These are phyloP conservation scores for Microctenopoma steveboyesi DNA, from an alignment of 2,797 vertebrate species.

Conservation along the genomic window DNA sequence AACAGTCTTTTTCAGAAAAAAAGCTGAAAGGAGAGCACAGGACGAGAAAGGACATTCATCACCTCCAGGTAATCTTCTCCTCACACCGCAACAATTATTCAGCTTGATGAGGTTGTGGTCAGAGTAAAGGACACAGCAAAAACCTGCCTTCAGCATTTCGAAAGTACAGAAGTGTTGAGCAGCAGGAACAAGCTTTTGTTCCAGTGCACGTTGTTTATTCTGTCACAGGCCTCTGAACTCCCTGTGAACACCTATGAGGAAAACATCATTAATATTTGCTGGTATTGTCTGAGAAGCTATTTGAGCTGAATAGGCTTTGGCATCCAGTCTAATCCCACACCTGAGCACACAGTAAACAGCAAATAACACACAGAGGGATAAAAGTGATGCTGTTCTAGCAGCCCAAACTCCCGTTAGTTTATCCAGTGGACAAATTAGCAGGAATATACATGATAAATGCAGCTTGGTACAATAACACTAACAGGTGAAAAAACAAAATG, in stretches of 20 bases:
- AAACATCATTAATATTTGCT: conserved; percentile 63
- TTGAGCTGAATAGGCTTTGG: conserved; percentile 39
- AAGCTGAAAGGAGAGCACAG: conserved; percentile 21
- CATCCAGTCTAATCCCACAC: conserved; percentile 41
- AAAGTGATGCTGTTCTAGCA: conserved; percentile 28
- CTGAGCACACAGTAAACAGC: conserved; percentile 52
- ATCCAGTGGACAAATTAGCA: conserved; percentile 23
- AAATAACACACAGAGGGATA: conserved; percentile 22
- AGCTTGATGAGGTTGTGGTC: conserved; percentile 71
- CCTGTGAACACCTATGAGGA: conserved; percentile 31
- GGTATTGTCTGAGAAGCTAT: conserved; percentile 51
- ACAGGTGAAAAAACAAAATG: not conserved
- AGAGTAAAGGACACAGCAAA: conserved; percentile 56
- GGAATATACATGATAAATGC: conserved; percentile 5
- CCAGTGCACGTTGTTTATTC: conserved; percentile 40
- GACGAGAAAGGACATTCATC: conserved; percentile 57
- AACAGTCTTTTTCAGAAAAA: conserved; percentile 28
- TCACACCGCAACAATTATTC: conserved; percentile 68
- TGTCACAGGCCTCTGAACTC: conserved; percentile 42
- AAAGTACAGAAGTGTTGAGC: conserved; percentile 22
- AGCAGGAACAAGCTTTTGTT: conserved; percentile 32
- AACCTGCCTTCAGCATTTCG: conserved; percentile 50
- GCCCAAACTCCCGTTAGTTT: conserved; percentile 24
- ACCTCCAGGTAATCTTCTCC: conserved; percentile 69
- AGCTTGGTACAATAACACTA: not conserved